Conservation (phyloP, 2,797 vertebrate genomes). For the Prionace glauca region DNA sequence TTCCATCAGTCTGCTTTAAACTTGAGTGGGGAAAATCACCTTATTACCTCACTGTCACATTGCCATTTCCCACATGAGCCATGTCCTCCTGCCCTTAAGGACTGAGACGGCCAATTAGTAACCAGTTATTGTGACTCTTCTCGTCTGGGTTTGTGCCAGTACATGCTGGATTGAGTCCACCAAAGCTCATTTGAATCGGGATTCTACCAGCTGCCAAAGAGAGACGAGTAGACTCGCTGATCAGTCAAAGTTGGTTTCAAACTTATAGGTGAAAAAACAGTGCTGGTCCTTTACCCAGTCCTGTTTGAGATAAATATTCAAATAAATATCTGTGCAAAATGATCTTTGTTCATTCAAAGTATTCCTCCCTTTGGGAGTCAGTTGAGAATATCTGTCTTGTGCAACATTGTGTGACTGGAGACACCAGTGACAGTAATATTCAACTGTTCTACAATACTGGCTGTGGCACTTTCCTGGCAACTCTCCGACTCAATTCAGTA, state of each 20-base stretch:
- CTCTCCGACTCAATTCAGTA: conserved; percentile 5
- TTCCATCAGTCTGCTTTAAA: not conserved
- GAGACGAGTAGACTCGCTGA: not conserved
- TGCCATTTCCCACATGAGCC: conserved; percentile 4
- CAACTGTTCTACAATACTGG: conserved; percentile 8
- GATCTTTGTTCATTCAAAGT: conserved; percentile 3
- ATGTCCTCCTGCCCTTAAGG: not conserved
- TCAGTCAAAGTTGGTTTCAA: not conserved
- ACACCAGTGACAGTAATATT: not conserved
- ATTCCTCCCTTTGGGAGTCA: not conserved
- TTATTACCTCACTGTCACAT: not conserved
- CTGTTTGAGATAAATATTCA: not conserved
- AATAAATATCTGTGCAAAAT: not conserved
- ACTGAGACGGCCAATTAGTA: conserved; percentile 10
- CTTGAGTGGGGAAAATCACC: too few relatives aligned
- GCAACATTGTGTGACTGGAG: conserved; percentile 5
- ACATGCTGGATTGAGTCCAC: not conserved
- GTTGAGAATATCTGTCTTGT: conserved; percentile 22
- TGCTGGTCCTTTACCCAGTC: not conserved
- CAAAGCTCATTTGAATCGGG: not conserved
- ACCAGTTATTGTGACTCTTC: not conserved
- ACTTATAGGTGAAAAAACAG: not conserved
- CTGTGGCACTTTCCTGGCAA: conserved; percentile 31
- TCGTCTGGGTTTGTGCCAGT: not conserved
- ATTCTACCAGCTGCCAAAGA: not conserved